A percentile compares a stretch with the other conserved stretches of the same genome.
Conservation (phyloP, 2,113 vertebrate genomes). For the Clarias macrocephalus region DNA sequence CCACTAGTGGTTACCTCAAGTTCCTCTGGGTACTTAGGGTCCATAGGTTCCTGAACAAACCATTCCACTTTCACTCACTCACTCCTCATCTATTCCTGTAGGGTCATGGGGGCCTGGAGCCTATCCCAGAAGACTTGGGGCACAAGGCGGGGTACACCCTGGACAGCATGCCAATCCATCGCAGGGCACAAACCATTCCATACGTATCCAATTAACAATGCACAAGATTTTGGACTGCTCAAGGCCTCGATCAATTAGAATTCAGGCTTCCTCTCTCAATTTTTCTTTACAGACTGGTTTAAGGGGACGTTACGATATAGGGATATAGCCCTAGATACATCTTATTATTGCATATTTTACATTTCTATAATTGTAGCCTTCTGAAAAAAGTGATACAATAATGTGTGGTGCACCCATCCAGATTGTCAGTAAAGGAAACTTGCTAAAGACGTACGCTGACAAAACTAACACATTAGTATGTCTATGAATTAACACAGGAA, state of each 20-base stretch:
- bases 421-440: too few relatives aligned
- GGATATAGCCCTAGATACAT: not conserved
- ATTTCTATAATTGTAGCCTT: not conserved
- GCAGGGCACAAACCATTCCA: not conserved
- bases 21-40: not conserved
- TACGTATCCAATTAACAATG: not conserved
- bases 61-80: too few relatives aligned
- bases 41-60: not conserved
- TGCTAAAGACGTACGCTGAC: too few relatives aligned
- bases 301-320: not conserved
- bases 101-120: too few relatives aligned
- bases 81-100: too few relatives aligned
- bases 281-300: not conserved
- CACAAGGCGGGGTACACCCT: too few relatives aligned
- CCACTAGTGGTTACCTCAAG: too few relatives aligned
- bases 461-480: too few relatives aligned
- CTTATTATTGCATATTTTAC: not conserved
- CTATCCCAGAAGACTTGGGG: too few relatives aligned
- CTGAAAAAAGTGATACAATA: not conserved
- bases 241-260: not conserved
- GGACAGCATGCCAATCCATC: too few relatives aligned
- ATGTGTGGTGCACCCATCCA: not conserved
- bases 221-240: not conserved
- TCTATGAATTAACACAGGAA: too few relatives aligned
- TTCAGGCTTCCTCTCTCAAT: not conserved